Evolutionary conservation across 2,113 vertebrate species (phyloP).

Genomic region (Pleuronectes platessa): DNA sequence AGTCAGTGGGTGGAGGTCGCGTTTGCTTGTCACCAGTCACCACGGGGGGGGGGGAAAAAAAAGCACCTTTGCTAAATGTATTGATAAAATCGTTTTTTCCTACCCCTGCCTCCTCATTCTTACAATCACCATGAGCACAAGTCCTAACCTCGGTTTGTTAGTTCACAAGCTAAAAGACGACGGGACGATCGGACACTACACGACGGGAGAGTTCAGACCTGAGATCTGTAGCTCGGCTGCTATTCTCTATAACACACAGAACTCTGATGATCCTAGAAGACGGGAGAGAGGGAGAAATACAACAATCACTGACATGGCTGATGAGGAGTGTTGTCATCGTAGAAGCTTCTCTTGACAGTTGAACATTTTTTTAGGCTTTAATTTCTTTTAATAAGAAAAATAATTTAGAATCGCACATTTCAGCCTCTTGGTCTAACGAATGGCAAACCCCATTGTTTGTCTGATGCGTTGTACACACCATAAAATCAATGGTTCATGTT

Average conservation of each 20-base stretch:
- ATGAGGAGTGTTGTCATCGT: conserved; percentile 40
- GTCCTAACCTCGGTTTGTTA: conserved; percentile 49
- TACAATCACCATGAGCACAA: conserved; percentile 56
- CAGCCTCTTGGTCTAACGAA: background rate
- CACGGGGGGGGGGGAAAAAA: conserved; percentile 7
- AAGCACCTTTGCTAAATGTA: conserved; percentile 47
- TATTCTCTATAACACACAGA: conserved; percentile 58
- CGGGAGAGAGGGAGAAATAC: conserved; percentile 37
- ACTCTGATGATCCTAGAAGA: conserved; percentile 52
- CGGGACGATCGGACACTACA: conserved; percentile 43
- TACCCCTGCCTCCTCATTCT: conserved; percentile 69
- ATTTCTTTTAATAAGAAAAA: conserved; percentile 2
- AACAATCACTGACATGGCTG: conserved; percentile 56
- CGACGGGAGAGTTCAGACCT: conserved; percentile 21
- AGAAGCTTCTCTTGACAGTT: conserved; percentile 41
- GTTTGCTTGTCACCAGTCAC: conserved; percentile 14
- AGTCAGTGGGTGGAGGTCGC: conserved; percentile 44
- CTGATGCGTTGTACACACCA: background rate
- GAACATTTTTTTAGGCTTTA: background rate
- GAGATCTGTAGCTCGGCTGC: conserved; percentile 24
- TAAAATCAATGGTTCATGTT: background rate
- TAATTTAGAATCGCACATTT: background rate
- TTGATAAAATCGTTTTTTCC: conserved; percentile 3
- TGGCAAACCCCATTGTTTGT: background rate
- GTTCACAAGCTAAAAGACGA: conserved; percentile 53